A percentile compares a stretch with the other conserved stretches of the same genome.
Conservation (phyloP, 1,140 invertebrate genomes). For the Megalopta genalis region DNA sequence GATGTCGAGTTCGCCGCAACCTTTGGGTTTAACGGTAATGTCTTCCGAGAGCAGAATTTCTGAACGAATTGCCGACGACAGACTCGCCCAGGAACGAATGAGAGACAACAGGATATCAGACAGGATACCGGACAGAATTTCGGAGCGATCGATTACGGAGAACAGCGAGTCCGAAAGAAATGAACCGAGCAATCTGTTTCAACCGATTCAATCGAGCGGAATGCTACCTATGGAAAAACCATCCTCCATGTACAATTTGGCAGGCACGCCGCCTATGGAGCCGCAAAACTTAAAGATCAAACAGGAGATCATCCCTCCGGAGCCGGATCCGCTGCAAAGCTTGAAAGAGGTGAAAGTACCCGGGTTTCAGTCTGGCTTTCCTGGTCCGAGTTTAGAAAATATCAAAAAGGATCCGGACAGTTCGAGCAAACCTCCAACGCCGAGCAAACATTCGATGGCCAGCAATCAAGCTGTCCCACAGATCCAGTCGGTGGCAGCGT, state of each 20-base stretch:
- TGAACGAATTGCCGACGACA: constrained; percentile 69
- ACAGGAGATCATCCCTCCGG: constrained; percentile 84
- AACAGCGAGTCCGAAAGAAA: constrained; percentile 67
- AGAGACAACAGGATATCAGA: constrained; percentile 55
- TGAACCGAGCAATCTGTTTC: constrained; percentile 77
- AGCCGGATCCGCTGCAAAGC: constrained; percentile 87
- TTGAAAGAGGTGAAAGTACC: constrained; percentile 90
- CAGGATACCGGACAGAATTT: constrained; percentile 54
- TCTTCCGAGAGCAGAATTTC: constrained; percentile 69
- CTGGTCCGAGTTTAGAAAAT: constrained; percentile 84
- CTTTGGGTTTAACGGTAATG: constrained; percentile 73
- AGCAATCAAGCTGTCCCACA: constrained; percentile 72
- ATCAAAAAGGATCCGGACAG: constrained; percentile 89
- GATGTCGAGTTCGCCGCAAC: constrained; percentile 72
- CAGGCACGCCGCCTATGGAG: constrained; percentile 81
- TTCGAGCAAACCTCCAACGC: constrained; percentile 74
- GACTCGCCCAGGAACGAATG: constrained; percentile 57
- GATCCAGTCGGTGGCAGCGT: constrained; percentile 74
- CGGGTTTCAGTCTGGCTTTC: constrained; percentile 82
- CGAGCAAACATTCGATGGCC: constrained; percentile 71
- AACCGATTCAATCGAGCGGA: constrained; percentile 79
- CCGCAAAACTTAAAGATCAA: constrained; percentile 91
- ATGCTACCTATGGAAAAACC: constrained; percentile 68
- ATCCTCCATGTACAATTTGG: constrained; percentile 75
- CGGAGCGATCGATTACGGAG: constrained; percentile 52